These are phyloP conservation scores for Actinostola sp. DNA, from an alignment of 92 coral and sea anemone genomes.

Conservation along the genomic window DNA sequence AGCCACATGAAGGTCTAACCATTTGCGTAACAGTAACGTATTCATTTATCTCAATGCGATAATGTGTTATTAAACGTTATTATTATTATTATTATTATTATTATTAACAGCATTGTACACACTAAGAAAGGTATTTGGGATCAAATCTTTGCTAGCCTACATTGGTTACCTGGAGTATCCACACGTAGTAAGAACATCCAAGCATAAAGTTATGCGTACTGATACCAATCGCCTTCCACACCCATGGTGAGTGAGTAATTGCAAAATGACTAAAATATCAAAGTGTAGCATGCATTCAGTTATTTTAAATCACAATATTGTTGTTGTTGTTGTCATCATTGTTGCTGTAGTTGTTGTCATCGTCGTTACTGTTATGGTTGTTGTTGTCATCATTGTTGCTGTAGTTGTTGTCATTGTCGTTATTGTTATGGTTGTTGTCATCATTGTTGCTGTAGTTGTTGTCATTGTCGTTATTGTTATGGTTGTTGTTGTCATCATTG, in stretches of 20 bases:
- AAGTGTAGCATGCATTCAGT: background rate
- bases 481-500: background rate
- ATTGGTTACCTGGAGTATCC: constrained; percentile 74
- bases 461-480: background rate
- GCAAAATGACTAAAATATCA: constrained; percentile 66
- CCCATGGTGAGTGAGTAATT: constrained; percentile 66
- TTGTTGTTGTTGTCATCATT: background rate
- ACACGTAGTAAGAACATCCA: constrained; percentile 70
- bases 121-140: too few relatives aligned
- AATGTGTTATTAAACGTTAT: too few relatives aligned
- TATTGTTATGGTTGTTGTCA: background rate
- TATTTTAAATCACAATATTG: background rate
- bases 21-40: too few relatives aligned
- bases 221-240: constrained; percentile 75
- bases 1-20: too few relatives aligned
- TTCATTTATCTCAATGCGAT: too few relatives aligned
- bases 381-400: too few relatives aligned
- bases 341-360: background rate
- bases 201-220: constrained; percentile 67
- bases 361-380: background rate
- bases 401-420: background rate
- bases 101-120: too few relatives aligned
- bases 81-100: too few relatives aligned
- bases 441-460: background rate
- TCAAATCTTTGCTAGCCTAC: too few relatives aligned